Percentiles rank a stretch among this genome's conserved stretches.
These are phyloP conservation scores for Sebastes trivittatus DNA, from an alignment of 2,797 vertebrate species.

Conservation along the genomic window DNA sequence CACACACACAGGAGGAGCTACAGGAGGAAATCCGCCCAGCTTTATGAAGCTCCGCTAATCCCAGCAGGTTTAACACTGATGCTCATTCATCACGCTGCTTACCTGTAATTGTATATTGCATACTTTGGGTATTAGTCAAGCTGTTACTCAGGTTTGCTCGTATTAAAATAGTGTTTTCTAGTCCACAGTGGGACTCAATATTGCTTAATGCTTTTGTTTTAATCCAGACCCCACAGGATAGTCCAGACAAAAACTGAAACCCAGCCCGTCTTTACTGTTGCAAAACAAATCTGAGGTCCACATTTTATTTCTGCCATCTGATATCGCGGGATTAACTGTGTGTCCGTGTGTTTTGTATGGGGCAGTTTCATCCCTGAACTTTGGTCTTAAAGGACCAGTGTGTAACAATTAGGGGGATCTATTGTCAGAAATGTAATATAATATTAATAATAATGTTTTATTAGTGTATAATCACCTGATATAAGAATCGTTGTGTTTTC, in stretches of 20 bases:
- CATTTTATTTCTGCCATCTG: neutral
- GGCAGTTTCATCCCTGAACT: neutral
- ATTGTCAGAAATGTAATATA: no score
- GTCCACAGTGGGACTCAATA: slow-evolving; percentile 17
- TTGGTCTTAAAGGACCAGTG: neutral
- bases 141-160: slow-evolving; percentile 72
- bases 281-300: neutral
- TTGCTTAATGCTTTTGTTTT: slow-evolving; percentile 38
- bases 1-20: slow-evolving; percentile 10
- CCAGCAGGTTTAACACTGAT: slow-evolving; percentile 79
- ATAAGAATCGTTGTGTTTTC: no score
- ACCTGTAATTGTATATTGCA: slow-evolving; percentile 84
- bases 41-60: slow-evolving; percentile 83
- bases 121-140: slow-evolving; percentile 76
- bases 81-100: slow-evolving; percentile 78
- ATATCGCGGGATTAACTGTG: neutral
- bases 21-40: slow-evolving; percentile 75
- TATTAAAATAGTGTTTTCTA: slow-evolving; percentile 72
- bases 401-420: no score
- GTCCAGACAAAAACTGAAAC: slow-evolving; percentile 7
- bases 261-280: neutral
- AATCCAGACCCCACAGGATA: slow-evolving; percentile 36
- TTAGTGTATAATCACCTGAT: no score
- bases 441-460: no score
- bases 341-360: neutral